Percentiles rank a stretch among this genome's conserved stretches.
phyloP scores from a whole-genome alignment of 2,888 invertebrate genomes.

The Tachystola acroxantha region DNA sequence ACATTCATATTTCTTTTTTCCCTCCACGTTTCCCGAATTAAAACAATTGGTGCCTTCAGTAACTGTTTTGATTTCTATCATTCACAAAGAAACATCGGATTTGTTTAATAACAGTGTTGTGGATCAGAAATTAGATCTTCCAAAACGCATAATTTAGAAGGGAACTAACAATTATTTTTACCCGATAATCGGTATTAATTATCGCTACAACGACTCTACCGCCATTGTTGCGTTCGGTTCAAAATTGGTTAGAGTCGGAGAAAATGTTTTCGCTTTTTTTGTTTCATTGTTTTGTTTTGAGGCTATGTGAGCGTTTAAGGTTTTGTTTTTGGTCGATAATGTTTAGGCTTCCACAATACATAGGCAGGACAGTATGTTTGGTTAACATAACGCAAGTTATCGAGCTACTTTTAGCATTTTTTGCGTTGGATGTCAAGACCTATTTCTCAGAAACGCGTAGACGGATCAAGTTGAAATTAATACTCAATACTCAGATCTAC shows the following conservation, averaged over 20 bases:
- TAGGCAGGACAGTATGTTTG: too few relatives aligned
- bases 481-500: too few relatives aligned
- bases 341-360: not conserved
- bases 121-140: conserved; percentile 52
- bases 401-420: too few relatives aligned
- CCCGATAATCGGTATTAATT: conserved; percentile 60
- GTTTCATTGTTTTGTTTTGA: conserved; percentile 8
- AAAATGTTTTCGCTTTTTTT: conserved; percentile 12
- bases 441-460: too few relatives aligned
- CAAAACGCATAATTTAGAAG: conserved; percentile 43
- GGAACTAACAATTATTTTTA: conserved; percentile 59
- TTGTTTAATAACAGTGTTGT: conserved; percentile 53
- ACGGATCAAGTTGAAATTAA: too few relatives aligned
- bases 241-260: conserved; percentile 13
- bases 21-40: conserved; percentile 44
- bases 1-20: conserved; percentile 64
- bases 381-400: too few relatives aligned
- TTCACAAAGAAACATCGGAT: conserved; percentile 28
- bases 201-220: conserved; percentile 42
- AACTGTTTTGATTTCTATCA: conserved; percentile 55
- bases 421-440: too few relatives aligned
- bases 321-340: not conserved
- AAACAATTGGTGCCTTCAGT: conserved; percentile 54
- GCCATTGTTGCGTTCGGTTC: conserved; percentile 20
- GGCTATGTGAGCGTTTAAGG: not conserved